These are phyloP conservation scores for Cyanoderma ruficeps DNA, from an alignment of 2,113 vertebrate genomes.

Conservation along the genomic window DNA sequence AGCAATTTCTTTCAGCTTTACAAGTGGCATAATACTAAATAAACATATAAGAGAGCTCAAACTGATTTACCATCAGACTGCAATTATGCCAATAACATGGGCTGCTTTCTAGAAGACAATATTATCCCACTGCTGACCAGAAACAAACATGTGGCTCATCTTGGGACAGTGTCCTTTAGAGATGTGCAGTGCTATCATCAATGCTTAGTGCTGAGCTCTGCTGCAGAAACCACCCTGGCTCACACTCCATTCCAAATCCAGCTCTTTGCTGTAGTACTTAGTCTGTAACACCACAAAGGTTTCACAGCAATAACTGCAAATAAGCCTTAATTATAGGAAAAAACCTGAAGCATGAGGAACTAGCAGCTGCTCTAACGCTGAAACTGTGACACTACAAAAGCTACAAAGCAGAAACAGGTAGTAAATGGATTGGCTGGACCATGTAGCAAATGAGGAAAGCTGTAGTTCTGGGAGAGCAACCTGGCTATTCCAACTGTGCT, in stretches of 20 bases:
- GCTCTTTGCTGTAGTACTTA: neutral
- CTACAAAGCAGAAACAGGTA: neutral
- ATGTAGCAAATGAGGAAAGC: neutral
- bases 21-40: neutral
- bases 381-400: neutral
- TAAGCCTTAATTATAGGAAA: neutral
- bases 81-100: neutral
- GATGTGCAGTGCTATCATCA: neutral
- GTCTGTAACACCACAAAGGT: neutral
- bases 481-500: neutral
- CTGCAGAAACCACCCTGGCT: neutral
- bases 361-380: neutral
- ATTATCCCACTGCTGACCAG: neutral
- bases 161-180: neutral
- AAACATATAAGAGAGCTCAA: neutral
- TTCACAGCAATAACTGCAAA: neutral
- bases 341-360: neutral
- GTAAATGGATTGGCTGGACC: neutral
- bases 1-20: conserved; percentile 17
- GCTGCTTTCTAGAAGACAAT: neutral
- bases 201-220: neutral
- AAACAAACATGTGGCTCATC: neutral
- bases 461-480: neutral
- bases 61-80: neutral
- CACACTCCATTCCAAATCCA: neutral